Evolutionary conservation across 2,888 invertebrate species (phyloP).

Genomic region (Cabera pusaria): DNA sequence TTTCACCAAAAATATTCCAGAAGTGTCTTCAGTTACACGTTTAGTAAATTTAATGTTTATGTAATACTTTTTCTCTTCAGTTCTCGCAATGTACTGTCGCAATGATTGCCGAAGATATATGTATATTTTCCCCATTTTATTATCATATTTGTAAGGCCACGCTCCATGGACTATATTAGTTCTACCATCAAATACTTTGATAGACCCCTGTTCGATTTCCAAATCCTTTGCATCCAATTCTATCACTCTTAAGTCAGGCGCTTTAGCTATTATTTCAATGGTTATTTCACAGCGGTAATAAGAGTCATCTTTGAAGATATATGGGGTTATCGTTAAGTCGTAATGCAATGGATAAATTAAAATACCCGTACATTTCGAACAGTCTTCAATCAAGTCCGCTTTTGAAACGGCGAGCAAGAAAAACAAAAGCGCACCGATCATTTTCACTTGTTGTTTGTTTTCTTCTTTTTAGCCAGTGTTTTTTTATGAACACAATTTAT

Average conservation of each 20-base stretch:
- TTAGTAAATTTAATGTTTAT: conserved; percentile 60
- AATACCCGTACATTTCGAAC: conserved; percentile 72
- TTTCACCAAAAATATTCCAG: conserved; percentile 60
- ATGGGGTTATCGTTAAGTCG: conserved; percentile 62
- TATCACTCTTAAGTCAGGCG: conserved; percentile 57
- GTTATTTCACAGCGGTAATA: conserved; percentile 65
- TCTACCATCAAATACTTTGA: conserved; percentile 54
- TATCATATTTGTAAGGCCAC: conserved; percentile 59
- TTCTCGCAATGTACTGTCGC: conserved; percentile 44
- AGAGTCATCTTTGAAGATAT: conserved; percentile 47
- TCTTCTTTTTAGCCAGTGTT: conserved; percentile 6
- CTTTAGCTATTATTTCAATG: conserved; percentile 68
- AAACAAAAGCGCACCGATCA: conserved; percentile 41
- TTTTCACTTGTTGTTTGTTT: conserved; percentile 34
- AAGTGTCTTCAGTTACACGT: conserved; percentile 44
- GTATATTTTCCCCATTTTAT: conserved; percentile 49
- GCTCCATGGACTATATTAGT: conserved; percentile 55
- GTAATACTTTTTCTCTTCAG: conserved; percentile 48
- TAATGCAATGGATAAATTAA: conserved; percentile 76
- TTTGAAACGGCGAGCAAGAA: conserved; percentile 44
- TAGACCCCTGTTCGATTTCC: conserved; percentile 47
- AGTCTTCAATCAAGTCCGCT: conserved; percentile 62
- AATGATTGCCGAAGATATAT: conserved; percentile 62
- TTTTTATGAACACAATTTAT: neutral
- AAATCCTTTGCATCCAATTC: conserved; percentile 64